These are phyloP conservation scores for Peucedramus taeniatus DNA, from an alignment of 2,113 vertebrate genomes.

Conservation along the genomic window DNA sequence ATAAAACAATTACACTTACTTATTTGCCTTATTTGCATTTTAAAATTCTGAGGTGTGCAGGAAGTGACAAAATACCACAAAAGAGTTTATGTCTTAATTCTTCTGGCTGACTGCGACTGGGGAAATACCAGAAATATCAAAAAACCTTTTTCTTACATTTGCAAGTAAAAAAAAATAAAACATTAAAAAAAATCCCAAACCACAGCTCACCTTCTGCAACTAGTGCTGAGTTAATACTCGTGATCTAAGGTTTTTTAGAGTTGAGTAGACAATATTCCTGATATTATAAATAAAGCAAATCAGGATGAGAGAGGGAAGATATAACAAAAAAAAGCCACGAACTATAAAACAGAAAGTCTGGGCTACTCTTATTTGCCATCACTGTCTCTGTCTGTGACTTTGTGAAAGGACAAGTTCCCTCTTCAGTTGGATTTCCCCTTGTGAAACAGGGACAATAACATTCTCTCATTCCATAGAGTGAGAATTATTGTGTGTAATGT, in stretches of 20 bases:
- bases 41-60: background rate
- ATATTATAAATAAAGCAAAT: background rate
- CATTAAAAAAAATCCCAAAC: background rate
- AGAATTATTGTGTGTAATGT: background rate
- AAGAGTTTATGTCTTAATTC: background rate
- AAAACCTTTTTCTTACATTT: background rate
- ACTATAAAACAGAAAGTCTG: background rate
- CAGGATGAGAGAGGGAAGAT: background rate
- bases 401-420: background rate
- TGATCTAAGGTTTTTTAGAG: background rate
- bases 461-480: background rate
- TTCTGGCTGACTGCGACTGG: background rate
- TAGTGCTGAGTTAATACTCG: background rate
- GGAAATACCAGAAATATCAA: constrained; percentile 1
- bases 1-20: background rate
- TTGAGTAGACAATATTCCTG: background rate
- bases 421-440: background rate
- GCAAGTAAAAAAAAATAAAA: background rate
- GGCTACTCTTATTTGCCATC: background rate
- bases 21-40: background rate
- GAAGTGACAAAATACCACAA: background rate
- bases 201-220: background rate
- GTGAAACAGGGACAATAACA: background rate
- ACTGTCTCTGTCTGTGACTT: background rate
- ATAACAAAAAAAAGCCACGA: background rate